Percentiles rank a stretch among this genome's conserved stretches.
Evolutionary conservation across 1,140 invertebrate genomes (phyloP).

Genomic region (Ladona fulva): DNA sequence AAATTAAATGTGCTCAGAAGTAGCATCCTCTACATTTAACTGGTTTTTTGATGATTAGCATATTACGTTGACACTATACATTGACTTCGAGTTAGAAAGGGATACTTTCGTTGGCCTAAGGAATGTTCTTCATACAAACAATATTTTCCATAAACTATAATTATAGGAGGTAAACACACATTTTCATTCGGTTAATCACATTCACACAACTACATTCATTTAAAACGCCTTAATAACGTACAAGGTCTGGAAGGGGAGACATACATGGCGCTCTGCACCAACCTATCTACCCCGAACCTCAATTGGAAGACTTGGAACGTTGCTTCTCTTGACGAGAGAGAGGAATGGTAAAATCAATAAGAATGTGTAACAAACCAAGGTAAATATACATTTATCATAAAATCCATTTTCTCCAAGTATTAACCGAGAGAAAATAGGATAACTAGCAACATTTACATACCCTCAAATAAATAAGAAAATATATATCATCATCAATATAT

Average conservation of each 20-base stretch:
- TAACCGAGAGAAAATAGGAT: conserved; percentile 1
- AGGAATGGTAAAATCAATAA: background rate
- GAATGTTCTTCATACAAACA: too few relatives aligned
- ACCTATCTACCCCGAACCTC: background rate
- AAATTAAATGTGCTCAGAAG: background rate
- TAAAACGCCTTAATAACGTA: background rate
- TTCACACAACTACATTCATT: background rate
- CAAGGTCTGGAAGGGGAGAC: background rate
- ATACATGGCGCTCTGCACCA: background rate
- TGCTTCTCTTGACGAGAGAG: background rate
- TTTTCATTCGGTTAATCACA: background rate
- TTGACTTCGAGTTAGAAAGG: background rate
- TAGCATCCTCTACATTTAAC: background rate
- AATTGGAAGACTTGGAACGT: background rate
- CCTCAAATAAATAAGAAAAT: conserved; percentile 5
- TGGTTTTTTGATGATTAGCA: background rate
- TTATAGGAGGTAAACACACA: too few relatives aligned
- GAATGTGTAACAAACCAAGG: background rate
- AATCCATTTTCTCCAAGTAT: background rate
- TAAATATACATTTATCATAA: background rate
- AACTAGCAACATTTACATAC: background rate
- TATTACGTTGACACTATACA: background rate
- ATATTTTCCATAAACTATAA: too few relatives aligned
- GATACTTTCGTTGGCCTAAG: background rate
- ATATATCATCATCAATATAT: background rate